These are phyloP conservation scores for Xerus inauris DNA, from an alignment of 2,113 vertebrate species.

Conservation along the genomic window DNA sequence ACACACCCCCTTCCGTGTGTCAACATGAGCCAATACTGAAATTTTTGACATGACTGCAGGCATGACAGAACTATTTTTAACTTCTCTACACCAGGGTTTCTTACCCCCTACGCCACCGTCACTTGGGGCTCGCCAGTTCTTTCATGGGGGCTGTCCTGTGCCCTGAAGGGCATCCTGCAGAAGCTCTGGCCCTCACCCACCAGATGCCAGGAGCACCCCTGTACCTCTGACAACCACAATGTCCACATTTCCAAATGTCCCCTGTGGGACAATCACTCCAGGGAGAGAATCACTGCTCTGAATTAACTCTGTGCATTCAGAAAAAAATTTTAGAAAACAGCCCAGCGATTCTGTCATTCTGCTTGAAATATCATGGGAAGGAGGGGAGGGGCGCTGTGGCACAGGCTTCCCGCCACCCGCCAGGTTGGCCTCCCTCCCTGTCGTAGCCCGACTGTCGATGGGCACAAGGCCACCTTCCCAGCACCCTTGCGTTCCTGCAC, in stretches of 20 bases:
- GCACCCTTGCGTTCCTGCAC: not conserved
- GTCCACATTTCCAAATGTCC: not conserved
- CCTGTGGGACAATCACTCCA: not conserved
- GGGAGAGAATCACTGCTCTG: not conserved
- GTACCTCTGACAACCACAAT: not conserved
- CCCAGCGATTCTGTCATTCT: not conserved
- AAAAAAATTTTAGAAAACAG: not conserved
- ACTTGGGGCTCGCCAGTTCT: rapidly evolving
- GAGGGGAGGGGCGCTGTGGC: rapidly evolving
- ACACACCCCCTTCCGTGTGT: too few species aligned
- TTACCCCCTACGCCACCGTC: not conserved
- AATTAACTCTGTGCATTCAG: not conserved
- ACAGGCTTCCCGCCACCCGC: rapidly evolving
- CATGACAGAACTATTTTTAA: too few species aligned
- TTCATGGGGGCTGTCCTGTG: not conserved
- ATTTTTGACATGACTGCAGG: not conserved
- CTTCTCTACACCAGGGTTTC: not conserved
- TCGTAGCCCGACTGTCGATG: not conserved
- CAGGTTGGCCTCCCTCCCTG: not conserved
- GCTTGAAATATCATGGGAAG: rapidly evolving
- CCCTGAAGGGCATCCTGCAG: rapidly evolving
- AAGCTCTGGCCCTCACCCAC: not conserved
- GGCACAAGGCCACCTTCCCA: not conserved
- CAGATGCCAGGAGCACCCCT: not conserved
- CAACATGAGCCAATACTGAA: not conserved